phyloP scores from a whole-genome alignment of 2,888 invertebrate genomes.

The Caradrina kadenii region DNA sequence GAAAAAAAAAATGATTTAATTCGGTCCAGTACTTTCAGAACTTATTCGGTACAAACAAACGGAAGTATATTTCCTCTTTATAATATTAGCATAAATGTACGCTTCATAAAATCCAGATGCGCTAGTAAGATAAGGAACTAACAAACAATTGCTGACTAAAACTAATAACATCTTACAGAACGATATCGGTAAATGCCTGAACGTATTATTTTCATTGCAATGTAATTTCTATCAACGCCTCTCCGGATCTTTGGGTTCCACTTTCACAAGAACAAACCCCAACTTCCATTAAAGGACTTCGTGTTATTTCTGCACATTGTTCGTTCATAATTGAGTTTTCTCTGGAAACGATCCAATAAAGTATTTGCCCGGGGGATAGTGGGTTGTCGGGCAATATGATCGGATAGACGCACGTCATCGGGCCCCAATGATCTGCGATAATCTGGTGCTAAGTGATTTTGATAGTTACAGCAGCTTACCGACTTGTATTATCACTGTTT shows the following conservation, averaged over 20 bases:
- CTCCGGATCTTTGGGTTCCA: conserved; percentile 34
- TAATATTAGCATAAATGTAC: neutral
- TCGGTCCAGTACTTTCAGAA: too few species aligned
- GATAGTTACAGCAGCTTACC: conserved; percentile 13
- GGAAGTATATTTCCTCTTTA: too few species aligned
- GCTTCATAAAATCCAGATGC: too few species aligned
- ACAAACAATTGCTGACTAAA: conserved; percentile 19
- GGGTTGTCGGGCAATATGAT: conserved; percentile 58
- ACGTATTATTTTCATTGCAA: conserved; percentile 38
- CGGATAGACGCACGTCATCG: conserved; percentile 65
- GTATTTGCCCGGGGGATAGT: conserved; percentile 70
- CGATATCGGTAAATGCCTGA: conserved; percentile 24
- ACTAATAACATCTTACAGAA: conserved; percentile 23
- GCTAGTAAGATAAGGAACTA: neutral
- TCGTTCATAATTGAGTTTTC: conserved; percentile 80
- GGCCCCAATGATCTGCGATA: conserved; percentile 44
- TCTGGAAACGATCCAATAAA: conserved; percentile 82
- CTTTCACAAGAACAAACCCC: conserved; percentile 61
- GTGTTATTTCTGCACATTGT: conserved; percentile 73
- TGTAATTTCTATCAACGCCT: conserved; percentile 51
- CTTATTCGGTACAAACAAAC: too few species aligned
- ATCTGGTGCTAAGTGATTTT: conserved; percentile 43
- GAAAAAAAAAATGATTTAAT: too few species aligned
- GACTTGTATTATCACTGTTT: conserved; percentile 16
- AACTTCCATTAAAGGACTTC: conserved; percentile 69